phyloP scores from a whole-genome alignment of 2,113 vertebrate species.

The Gnathonemus echidnorhynchus region DNA sequence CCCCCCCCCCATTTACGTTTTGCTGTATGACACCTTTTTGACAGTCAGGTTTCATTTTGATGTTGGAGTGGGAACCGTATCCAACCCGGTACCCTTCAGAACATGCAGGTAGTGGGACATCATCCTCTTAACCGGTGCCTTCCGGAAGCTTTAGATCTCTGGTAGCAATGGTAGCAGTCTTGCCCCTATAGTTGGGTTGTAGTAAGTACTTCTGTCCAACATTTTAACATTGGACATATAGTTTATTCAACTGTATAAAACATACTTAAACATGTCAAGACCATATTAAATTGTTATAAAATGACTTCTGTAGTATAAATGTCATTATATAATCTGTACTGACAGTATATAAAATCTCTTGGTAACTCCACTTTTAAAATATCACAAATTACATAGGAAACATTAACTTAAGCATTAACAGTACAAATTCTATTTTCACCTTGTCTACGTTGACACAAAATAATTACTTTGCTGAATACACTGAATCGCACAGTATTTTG shows the following conservation, averaged over 20 bases:
- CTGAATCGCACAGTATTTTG: not conserved
- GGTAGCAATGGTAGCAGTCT: not conserved
- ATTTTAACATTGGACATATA: not conserved
- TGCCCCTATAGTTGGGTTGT: not conserved
- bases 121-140: not conserved
- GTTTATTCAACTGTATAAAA: slow-evolving; percentile 24
- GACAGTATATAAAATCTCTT: not conserved
- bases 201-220: not conserved
- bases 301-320: slow-evolving; percentile 15
- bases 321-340: slow-evolving; percentile 7
- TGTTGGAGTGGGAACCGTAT: not conserved
- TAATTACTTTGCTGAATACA: not conserved
- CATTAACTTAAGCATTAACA: slow-evolving; percentile 1
- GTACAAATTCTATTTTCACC: not conserved
- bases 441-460: not conserved
- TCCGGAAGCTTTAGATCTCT: not conserved
- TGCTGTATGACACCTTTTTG: not conserved
- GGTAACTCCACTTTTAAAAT: not conserved
- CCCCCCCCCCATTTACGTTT: not conserved
- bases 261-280: slow-evolving; percentile 18
- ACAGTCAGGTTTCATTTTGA: not conserved
- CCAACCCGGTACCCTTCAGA: not conserved
- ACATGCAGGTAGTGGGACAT: not conserved
- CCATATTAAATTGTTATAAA: slow-evolving; percentile 13
- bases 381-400: slow-evolving; percentile 9